Conservation (phyloP, 2,797 vertebrate species). For the Chaetophractus vellerosus region DNA sequence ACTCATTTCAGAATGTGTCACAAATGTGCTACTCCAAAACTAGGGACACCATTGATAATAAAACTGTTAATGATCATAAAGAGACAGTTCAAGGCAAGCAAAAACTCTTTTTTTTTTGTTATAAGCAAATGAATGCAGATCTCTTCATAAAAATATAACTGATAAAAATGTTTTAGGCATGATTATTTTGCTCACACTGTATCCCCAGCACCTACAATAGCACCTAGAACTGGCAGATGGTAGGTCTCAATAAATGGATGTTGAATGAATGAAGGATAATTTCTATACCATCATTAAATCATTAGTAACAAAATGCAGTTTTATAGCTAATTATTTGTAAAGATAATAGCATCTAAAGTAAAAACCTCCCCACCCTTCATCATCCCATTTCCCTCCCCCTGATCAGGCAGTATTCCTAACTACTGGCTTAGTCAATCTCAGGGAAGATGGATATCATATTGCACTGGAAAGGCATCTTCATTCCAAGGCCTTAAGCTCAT, state of each 20-base stretch:
- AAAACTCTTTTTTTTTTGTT: slow-evolving; percentile 35
- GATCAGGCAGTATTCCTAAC: slow-evolving; percentile 4
- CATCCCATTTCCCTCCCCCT: background rate
- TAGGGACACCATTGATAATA: background rate
- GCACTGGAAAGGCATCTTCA: background rate
- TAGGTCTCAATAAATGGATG: background rate
- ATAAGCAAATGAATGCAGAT: background rate
- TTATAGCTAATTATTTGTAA: slow-evolving; percentile 35
- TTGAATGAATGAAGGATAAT: slow-evolving; percentile 14
- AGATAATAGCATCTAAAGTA: background rate
- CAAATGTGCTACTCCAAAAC: slow-evolving; percentile 20
- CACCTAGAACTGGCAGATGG: background rate
- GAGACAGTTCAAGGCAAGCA: background rate
- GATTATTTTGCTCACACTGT: slow-evolving; percentile 2
- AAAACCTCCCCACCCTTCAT: background rate
- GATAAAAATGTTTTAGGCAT: background rate
- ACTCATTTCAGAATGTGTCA: background rate
- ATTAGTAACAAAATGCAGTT: slow-evolving; percentile 49
- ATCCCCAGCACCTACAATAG: background rate
- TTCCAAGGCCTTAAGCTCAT: background rate
- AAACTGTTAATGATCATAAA: background rate
- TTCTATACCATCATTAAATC: slow-evolving; percentile 34
- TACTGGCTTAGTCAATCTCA: background rate
- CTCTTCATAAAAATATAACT: slow-evolving; percentile 5
- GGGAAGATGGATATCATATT: background rate